A percentile compares a stretch with the other conserved stretches of the same genome.
Evolutionary conservation across 1,140 invertebrate species (phyloP).

Genomic region (Ceratina australensis): DNA sequence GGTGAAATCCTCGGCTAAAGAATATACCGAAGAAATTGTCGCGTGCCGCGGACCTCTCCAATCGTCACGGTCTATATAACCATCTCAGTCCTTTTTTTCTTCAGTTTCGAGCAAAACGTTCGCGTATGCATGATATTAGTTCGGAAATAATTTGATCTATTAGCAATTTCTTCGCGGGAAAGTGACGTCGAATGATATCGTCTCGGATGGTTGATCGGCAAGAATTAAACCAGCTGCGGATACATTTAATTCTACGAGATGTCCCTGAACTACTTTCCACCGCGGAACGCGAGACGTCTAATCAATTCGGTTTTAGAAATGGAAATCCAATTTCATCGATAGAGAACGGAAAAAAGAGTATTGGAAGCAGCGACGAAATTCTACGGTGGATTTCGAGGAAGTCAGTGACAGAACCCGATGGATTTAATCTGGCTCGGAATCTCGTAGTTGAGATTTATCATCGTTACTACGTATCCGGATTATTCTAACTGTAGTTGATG

Average conservation of each 20-base stretch:
- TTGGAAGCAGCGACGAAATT: too few species aligned
- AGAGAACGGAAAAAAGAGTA: too few species aligned
- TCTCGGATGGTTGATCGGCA: constrained; percentile 8
- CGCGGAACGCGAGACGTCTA: neutral
- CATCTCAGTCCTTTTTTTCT: constrained; percentile 9
- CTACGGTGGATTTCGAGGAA: too few species aligned
- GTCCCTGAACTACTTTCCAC: constrained; percentile 48
- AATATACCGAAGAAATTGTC: constrained; percentile 52
- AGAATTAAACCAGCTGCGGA: constrained; percentile 6
- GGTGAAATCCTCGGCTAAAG: constrained; percentile 40
- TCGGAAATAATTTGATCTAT: neutral
- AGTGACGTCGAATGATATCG: constrained; percentile 22
- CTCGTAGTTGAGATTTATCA: constrained; percentile 27
- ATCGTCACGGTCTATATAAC: constrained; percentile 40
- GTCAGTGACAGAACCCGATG: neutral
- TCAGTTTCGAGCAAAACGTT: neutral
- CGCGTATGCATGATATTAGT: neutral
- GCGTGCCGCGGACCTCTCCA: constrained; percentile 20
- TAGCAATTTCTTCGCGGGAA: neutral
- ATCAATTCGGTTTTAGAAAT: neutral
- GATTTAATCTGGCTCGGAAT: constrained; percentile 22
- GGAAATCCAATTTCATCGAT: neutral
- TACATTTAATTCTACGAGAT: neutral
- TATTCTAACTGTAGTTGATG: constrained; percentile 43
- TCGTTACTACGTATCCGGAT: constrained; percentile 43